These are phyloP conservation scores for Schizaphis graminum DNA, from an alignment of 2,888 invertebrate species.

Conservation along the genomic window DNA sequence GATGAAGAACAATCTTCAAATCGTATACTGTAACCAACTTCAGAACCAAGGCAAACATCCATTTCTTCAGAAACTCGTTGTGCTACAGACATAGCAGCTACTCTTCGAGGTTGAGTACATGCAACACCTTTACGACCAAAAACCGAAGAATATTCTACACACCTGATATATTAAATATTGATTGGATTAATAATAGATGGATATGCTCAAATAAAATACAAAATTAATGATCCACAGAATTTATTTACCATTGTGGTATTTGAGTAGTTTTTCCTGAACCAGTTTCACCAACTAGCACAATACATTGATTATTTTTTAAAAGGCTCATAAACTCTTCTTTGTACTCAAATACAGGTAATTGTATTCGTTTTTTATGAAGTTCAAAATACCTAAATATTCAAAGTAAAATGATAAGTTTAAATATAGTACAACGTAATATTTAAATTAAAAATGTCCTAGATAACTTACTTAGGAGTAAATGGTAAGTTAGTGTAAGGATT, in stretches of 20 bases:
- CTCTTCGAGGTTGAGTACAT: slow-evolving; percentile 96
- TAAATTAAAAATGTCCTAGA: neutral
- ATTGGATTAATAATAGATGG: neutral
- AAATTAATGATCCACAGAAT: neutral
- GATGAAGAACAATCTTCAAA: slow-evolving; percentile 98
- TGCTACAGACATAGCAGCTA: slow-evolving; percentile 99
- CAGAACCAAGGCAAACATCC: slow-evolving; percentile 93
- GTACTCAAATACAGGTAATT: slow-evolving; percentile 98
- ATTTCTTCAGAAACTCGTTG: slow-evolving; percentile 99
- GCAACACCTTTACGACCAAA: slow-evolving; percentile 85
- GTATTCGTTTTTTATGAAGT: slow-evolving; percentile 87
- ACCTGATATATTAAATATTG: slow-evolving; percentile 70
- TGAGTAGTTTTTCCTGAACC: slow-evolving; percentile 99
- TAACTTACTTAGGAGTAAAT: slow-evolving; percentile 81
- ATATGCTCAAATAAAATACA: neutral
- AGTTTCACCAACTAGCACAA: slow-evolving; percentile 98
- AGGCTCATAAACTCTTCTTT: slow-evolving; percentile 95
- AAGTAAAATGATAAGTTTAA: neutral
- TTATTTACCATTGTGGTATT: slow-evolving; percentile 90
- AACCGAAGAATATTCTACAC: slow-evolving; percentile 81
- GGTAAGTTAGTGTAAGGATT: slow-evolving; percentile 88
- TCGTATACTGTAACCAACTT: slow-evolving; percentile 97
- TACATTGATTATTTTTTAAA: slow-evolving; percentile 92
- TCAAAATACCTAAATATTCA: slow-evolving; percentile 79
- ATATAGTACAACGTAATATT: neutral